Evolutionary conservation across 1,140 invertebrate species (phyloP).

Genomic region (Cataglyphis hispanica): DNA sequence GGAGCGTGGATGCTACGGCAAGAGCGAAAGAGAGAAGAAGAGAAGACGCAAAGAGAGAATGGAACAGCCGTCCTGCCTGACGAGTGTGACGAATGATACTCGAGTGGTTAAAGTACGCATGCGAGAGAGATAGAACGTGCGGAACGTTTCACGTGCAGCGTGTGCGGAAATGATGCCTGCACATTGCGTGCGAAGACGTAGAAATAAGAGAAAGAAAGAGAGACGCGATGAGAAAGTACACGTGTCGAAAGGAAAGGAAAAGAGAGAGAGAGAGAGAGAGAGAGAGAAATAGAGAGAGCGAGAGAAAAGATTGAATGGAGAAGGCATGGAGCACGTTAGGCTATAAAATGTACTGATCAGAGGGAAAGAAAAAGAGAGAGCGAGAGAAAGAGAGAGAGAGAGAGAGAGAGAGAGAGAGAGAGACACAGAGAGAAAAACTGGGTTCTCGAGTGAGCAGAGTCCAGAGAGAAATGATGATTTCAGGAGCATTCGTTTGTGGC

Average conservation of each 20-base stretch:
- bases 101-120: constrained; percentile 17
- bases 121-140: constrained; percentile 27
- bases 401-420: too few species aligned
- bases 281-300: constrained; percentile 48
- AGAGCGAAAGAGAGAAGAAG: constrained; percentile 22
- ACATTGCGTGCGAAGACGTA: constrained; percentile 3
- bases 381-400: constrained; percentile 23
- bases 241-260: constrained; percentile 56
- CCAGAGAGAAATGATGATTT: neutral
- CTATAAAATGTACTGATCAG: constrained; percentile 3
- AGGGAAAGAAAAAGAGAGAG: neutral
- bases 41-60: neutral
- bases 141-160: neutral
- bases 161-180: neutral
- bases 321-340: constrained; percentile 55
- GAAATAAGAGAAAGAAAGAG: neutral
- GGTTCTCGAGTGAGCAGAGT: neutral
- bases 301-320: constrained; percentile 52
- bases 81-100: constrained; percentile 40
- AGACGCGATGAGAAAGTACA: constrained; percentile 34
- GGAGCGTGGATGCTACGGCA: constrained; percentile 2
- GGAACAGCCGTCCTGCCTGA: constrained; percentile 12
- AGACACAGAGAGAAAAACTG: constrained; percentile 9
- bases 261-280: constrained; percentile 54
- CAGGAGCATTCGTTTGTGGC: neutral